phyloP scores from a whole-genome alignment of 2,113 vertebrate species.

The Campylomormyrus numenius region DNA sequence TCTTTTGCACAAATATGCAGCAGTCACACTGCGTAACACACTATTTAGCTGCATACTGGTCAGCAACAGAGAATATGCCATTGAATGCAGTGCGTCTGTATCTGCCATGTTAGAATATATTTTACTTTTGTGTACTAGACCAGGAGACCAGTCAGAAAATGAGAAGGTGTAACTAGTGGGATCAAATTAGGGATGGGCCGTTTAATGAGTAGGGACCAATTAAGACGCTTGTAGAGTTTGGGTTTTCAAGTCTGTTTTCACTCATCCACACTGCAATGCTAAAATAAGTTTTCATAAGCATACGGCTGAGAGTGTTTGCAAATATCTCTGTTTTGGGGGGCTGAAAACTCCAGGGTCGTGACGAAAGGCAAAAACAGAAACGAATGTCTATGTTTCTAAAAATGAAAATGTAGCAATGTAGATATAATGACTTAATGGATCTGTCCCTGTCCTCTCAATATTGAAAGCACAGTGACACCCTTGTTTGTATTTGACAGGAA shows the following conservation, averaged over 20 bases:
- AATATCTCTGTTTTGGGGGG: not conserved
- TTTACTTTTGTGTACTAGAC: not conserved
- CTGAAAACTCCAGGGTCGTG: not conserved
- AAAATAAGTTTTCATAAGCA: not conserved
- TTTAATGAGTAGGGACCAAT: not conserved
- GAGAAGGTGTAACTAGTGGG: not conserved
- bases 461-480: not conserved
- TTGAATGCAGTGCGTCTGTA: not conserved
- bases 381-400: not conserved
- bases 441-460: not conserved
- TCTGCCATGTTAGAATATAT: not conserved
- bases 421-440: not conserved
- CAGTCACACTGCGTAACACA: not conserved
- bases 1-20: not conserved
- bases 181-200: not conserved
- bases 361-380: not conserved
- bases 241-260: not conserved
- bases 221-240: not conserved
- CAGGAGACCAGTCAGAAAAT: not conserved
- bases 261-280: not conserved
- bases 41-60: not conserved
- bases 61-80: not conserved
- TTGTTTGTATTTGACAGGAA: conserved; percentile 8
- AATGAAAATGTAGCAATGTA: not conserved
- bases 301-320: not conserved